These are phyloP conservation scores for Chrysocyon brachyurus DNA, from an alignment of 2,797 vertebrate species.

Conservation along the genomic window DNA sequence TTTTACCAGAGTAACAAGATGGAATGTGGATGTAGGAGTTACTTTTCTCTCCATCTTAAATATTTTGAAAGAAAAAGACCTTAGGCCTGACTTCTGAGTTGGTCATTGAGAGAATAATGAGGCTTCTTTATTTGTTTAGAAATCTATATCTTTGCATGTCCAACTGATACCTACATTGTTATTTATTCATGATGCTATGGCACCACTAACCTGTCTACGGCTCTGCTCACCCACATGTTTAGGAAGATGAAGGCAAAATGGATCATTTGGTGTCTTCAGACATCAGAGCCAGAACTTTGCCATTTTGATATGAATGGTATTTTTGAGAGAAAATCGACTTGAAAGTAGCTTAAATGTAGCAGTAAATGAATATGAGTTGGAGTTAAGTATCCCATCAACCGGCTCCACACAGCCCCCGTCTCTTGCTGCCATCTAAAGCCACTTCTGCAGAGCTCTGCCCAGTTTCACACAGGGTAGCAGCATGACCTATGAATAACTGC, in stretches of 20 bases:
- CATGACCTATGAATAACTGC: neutral
- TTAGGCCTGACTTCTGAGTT: neutral
- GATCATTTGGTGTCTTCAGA: neutral
- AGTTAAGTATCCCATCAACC: constrained; percentile 28
- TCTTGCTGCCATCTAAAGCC: constrained; percentile 37
- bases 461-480: constrained; percentile 46
- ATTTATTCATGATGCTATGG: constrained; percentile 16
- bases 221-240: neutral
- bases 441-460: constrained; percentile 45
- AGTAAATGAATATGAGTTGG: constrained; percentile 72
- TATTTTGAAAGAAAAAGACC: constrained; percentile 21
- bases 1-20: neutral
- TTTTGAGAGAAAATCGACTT: constrained; percentile 68
- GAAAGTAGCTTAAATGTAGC: constrained; percentile 73
- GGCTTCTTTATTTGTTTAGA: constrained; percentile 24
- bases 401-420: neutral
- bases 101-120: neutral
- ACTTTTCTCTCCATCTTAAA: constrained; percentile 8
- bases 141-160: neutral
- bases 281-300: constrained; percentile 44
- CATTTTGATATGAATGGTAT: constrained; percentile 64
- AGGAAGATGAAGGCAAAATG: constrained; percentile 13
- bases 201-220: neutral
- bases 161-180: neutral
- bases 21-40: neutral